These are phyloP conservation scores for Sebastes oblongus DNA, from an alignment of 2,797 vertebrate genomes.

Conservation along the genomic window DNA sequence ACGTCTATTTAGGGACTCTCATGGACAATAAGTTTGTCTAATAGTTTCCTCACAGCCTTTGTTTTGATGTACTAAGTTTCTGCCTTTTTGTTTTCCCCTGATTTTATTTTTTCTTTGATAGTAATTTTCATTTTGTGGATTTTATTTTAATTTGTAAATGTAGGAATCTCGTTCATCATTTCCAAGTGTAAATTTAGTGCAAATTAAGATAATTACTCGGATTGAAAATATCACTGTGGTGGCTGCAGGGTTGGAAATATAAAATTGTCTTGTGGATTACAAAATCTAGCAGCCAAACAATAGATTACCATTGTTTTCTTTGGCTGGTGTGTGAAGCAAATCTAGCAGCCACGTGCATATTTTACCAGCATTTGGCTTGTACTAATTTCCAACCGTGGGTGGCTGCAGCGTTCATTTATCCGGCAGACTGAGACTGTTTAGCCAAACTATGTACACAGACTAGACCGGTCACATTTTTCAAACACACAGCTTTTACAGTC, in stretches of 20 bases:
- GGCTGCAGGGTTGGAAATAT: background rate
- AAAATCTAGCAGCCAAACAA: too few species aligned
- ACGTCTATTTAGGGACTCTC: background rate
- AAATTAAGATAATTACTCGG: background rate
- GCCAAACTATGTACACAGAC: background rate
- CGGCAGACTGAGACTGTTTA: background rate
- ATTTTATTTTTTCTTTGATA: background rate
- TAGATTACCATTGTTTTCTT: background rate
- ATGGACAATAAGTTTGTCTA: background rate
- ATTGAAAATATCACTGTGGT: background rate
- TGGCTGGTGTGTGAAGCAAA: background rate
- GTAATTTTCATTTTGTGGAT: background rate
- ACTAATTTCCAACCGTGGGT: background rate
- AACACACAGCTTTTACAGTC: background rate
- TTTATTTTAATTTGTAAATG: background rate
- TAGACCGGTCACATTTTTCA: background rate
- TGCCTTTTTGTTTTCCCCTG: background rate
- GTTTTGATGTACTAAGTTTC: background rate
- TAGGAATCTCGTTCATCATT: background rate
- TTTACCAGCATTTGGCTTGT: too few species aligned
- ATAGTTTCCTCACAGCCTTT: background rate
- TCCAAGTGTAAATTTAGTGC: background rate
- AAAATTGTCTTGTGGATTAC: too few species aligned
- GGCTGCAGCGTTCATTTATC: background rate
- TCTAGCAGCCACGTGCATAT: background rate